Base-by-base conservation (phyloP, 1,140 invertebrate genomes). In the Drosophila mojavensis region DNA sequence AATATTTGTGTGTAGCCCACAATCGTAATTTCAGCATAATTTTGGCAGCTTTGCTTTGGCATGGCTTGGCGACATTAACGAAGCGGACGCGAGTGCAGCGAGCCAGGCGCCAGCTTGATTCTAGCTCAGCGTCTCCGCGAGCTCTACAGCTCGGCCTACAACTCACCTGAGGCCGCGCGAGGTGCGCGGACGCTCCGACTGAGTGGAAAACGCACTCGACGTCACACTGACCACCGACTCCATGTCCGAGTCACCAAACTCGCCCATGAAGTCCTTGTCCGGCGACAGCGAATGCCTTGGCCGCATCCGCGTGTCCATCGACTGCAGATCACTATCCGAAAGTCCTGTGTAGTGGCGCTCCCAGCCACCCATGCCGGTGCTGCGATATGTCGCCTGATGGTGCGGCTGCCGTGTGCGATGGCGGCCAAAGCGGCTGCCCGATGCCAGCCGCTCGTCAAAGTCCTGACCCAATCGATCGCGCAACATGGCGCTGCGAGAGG, bases 191-290 rank as follows among this genome's bases (percentile, higher is more conserved):
- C 97, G 93, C 93, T 98, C 97, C 79, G 97, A 97, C 93, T 98
- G 97, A 64, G 97, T 98, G 80, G 97, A 97, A 93, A 98, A 97
- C 86, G 97, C 96, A 94, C 97, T 97, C 88, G 97, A 97, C 50
- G 96, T 97, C 65, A 97, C 96, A 51, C 96, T 97, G 50, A 94
- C 96, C 62, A 97, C 96, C 81, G 96, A 97, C 93, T 98, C 97
- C 93, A 98, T 96, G 91, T 98, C 97, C 65, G 96, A 97, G 93
- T 97, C 97, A 13, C 94, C 95, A 71, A 95, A 95, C 91, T 96
- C 95, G 10, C 93, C 94, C 67, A 96, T 93, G 36, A 95, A 93
- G 78, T 96, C 94, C 75, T 95, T 95, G 81, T 96, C 96, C 2
- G 95, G 95, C 54, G 95, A 96, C 11, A 95, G 84, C 26, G 93